Percentiles rank a stretch among this genome's conserved stretches.
phyloP scores from a whole-genome alignment of 2,888 invertebrate genomes.

The Cyclophora albipunctata region DNA sequence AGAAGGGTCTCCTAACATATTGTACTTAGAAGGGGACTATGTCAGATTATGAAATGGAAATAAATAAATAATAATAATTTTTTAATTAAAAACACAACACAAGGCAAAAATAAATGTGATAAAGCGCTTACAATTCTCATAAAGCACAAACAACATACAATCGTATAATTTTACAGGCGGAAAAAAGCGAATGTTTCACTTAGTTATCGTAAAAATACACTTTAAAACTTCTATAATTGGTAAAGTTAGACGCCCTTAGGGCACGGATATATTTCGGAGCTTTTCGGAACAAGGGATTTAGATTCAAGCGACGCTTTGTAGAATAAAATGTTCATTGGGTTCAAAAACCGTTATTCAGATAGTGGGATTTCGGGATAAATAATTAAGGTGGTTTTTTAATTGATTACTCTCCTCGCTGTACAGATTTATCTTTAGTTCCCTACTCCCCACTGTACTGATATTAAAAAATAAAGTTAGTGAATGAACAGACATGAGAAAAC shows the following conservation, averaged over 20 bases:
- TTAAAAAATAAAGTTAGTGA: no score
- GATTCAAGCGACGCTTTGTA: background rate
- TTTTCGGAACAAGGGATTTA: background rate
- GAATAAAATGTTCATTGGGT: background rate
- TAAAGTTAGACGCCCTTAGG: conserved; percentile 31
- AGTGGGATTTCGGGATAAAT: background rate
- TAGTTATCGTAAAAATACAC: conserved; percentile 38
- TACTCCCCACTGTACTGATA: no score
- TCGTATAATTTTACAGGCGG: background rate
- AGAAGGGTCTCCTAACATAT: no score
- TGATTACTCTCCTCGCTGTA: background rate
- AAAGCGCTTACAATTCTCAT: no score
- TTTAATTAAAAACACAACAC: no score
- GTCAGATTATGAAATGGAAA: no score
- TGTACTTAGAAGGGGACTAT: no score
- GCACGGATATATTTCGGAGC: conserved; percentile 1
- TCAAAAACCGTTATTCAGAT: background rate
- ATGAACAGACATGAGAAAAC: no score
- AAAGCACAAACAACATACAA: background rate
- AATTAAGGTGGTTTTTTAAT: background rate
- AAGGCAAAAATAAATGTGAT: no score
- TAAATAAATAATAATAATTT: no score
- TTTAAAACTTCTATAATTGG: conserved; percentile 47
- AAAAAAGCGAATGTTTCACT: conserved; percentile 22
- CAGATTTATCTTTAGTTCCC: no score